A percentile compares a stretch with the other conserved stretches of the same genome.
phyloP scores from a whole-genome alignment of 1,140 invertebrate genomes.

The Nasonia longicornis region DNA sequence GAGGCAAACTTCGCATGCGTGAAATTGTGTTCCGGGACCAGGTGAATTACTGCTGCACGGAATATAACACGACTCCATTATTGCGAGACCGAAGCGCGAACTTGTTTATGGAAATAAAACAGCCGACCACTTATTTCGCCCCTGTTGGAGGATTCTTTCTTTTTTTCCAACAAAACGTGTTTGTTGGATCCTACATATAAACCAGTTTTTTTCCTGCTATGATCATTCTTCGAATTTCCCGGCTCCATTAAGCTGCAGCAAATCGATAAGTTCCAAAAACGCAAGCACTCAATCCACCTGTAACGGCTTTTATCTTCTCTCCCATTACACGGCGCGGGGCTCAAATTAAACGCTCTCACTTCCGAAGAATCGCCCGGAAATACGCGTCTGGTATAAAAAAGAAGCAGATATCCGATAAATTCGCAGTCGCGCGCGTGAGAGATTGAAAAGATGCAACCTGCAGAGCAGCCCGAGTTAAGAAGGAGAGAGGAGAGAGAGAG shows the following conservation, averaged over 20 bases:
- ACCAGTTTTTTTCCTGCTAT: too few relatives aligned
- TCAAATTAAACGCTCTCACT: too few relatives aligned
- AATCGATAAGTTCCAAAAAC: too few relatives aligned
- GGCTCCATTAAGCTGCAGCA: too few relatives aligned
- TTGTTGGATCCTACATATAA: too few relatives aligned
- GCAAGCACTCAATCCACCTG: too few relatives aligned
- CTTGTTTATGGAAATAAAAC: conserved; percentile 1
- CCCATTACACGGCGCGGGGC: too few relatives aligned
- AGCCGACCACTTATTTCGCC: neutral
- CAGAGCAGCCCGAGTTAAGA: neutral
- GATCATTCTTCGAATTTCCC: too few relatives aligned
- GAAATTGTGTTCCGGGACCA: neutral
- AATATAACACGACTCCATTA: neutral
- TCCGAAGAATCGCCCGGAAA: too few relatives aligned
- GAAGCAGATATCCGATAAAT: neutral
- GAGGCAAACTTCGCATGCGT: neutral
- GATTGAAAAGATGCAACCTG: neutral
- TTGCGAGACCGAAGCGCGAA: neutral
- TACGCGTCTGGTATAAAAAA: too few relatives aligned
- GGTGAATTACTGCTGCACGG: neutral
- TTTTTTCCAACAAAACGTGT: too few relatives aligned
- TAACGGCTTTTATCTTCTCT: too few relatives aligned
- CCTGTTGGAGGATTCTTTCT: neutral
- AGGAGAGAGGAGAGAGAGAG: neutral
- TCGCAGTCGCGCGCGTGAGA: neutral